Evolutionary conservation across 1,140 invertebrate genomes (phyloP).

Genomic region (Latrodectus geometricus): DNA sequence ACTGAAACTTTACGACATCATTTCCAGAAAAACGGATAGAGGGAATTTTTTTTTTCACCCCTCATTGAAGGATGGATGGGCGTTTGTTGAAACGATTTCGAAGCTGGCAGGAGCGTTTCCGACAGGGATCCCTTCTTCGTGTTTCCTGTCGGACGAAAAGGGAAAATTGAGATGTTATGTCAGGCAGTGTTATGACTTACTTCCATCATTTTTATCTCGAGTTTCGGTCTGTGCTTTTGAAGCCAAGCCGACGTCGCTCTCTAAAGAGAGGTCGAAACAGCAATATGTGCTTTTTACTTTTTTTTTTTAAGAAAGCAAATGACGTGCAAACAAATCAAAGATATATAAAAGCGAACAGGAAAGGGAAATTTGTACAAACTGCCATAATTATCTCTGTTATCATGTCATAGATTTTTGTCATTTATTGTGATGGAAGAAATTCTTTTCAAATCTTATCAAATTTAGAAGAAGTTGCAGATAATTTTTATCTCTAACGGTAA

Average conservation of each 20-base stretch:
- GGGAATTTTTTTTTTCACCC: no score
- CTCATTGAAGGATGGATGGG: slow-evolving; percentile 5
- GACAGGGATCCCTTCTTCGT: slow-evolving; percentile 1
- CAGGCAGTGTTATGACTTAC: slow-evolving; percentile 5
- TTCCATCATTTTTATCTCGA: slow-evolving; percentile 27
- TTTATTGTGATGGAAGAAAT: no score
- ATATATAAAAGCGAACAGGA: no score
- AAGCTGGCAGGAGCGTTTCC: slow-evolving; percentile 12
- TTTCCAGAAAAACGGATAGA: background rate
- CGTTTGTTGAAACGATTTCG: slow-evolving; percentile 2
- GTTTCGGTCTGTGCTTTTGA: background rate
- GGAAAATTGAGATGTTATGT: slow-evolving; percentile 39
- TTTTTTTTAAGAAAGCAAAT: no score
- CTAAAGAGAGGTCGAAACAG: background rate
- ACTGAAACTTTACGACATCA: background rate
- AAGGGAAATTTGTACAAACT: no score
- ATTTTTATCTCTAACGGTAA: no score
- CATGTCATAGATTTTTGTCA: no score
- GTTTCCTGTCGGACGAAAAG: slow-evolving; percentile 23
- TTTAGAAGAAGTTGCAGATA: no score
- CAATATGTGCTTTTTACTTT: no score
- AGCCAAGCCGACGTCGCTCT: background rate
- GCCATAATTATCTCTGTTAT: no score
- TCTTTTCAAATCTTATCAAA: no score
- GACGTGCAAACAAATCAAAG: no score